Conservation (phyloP, 2,113 vertebrate genomes). For the Dunckerocampus dactyliophorus region DNA sequence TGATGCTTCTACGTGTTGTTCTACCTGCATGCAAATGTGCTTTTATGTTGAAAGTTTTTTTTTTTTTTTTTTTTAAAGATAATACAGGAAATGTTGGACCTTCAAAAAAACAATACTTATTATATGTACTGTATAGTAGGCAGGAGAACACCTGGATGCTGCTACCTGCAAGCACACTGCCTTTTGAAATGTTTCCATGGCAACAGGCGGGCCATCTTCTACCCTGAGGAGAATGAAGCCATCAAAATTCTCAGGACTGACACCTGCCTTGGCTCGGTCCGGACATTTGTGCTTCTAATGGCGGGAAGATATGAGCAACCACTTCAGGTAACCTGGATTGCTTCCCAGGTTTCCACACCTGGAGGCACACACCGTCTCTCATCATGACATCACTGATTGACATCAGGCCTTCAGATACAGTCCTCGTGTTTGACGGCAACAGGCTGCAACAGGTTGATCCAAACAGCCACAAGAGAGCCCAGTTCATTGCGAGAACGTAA, state of each 20-base stretch:
- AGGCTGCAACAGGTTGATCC: conserved; percentile 32
- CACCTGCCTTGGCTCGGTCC: not conserved
- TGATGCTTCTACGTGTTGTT: too few relatives aligned
- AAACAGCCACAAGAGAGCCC: conserved; percentile 26
- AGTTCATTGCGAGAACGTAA: conserved; percentile 2
- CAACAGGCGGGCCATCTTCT: not conserved
- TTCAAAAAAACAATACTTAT: too few relatives aligned
- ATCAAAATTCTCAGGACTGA: not conserved
- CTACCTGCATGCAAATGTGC: too few relatives aligned
- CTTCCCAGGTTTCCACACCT: conserved; percentile 19
- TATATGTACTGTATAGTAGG: too few relatives aligned
- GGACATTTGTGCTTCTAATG: not conserved
- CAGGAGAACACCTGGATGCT: too few relatives aligned
- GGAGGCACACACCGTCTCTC: conserved; percentile 23
- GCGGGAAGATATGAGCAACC: not conserved
- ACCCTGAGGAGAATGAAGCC: not conserved
- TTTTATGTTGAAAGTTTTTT: too few relatives aligned
- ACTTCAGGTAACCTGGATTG: conserved; percentile 13
- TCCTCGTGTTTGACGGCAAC: conserved; percentile 10
- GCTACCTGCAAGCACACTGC: too few relatives aligned
- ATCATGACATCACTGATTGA: conserved; percentile 36
- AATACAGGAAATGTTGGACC: too few relatives aligned
- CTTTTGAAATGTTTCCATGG: too few relatives aligned
- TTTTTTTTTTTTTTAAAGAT: too few relatives aligned
- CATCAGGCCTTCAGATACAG: conserved; percentile 17